Conservation (phyloP, 2,113 vertebrate genomes). For the Tonatia bakeri region DNA sequence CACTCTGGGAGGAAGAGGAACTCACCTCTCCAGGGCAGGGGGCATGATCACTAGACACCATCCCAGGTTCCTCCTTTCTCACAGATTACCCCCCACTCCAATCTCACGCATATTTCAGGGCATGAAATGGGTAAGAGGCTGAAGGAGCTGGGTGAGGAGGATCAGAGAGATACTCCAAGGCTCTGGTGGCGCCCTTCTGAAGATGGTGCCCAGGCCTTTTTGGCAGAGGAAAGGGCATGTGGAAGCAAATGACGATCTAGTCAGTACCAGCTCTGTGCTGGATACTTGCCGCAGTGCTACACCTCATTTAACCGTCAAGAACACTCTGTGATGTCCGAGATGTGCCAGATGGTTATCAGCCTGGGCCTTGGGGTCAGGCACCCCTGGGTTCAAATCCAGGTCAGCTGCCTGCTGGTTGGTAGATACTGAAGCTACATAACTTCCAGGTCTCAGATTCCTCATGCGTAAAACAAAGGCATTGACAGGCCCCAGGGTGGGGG, state of each 20-base stretch:
- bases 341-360: not conserved
- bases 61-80: not conserved
- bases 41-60: not conserved
- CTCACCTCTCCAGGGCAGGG: rapidly evolving
- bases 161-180: not conserved
- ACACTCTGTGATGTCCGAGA: rapidly evolving
- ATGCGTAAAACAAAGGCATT: rapidly evolving
- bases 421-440: rapidly evolving
- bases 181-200: not conserved
- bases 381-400: not conserved
- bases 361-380: not conserved
- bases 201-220: not conserved
- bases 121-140: not conserved
- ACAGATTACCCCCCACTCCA: rapidly evolving
- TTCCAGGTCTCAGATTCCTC: not conserved
- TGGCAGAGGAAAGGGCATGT: rapidly evolving
- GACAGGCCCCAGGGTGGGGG: not conserved
- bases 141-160: not conserved
- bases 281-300: not conserved
- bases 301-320: not conserved
- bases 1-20: too few relatives aligned
- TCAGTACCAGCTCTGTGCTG: not conserved
- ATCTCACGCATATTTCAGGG: rapidly evolving
- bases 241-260: not conserved
- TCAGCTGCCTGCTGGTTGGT: not conserved